Conservation (phyloP, 1,140 invertebrate species). For the Ctenoplectra terminalis region DNA sequence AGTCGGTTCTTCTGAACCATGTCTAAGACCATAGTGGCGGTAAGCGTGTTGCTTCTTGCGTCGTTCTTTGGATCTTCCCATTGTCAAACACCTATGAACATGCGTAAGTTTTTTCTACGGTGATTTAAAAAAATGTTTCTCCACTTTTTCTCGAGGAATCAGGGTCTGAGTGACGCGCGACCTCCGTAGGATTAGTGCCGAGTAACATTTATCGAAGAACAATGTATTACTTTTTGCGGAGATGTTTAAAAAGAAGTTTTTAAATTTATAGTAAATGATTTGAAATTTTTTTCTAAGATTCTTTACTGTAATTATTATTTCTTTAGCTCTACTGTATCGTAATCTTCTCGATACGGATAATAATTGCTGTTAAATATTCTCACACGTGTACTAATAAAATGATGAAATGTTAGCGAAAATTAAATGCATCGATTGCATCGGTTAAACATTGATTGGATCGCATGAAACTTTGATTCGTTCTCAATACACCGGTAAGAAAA, state of each 20-base stretch:
- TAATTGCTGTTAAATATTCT: neutral
- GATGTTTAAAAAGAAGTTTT: too few species aligned
- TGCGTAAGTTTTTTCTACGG: constrained; percentile 64
- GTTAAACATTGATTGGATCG: constrained; percentile 13
- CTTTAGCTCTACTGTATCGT: neutral
- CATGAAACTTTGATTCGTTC: constrained; percentile 31
- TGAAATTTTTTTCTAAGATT: neutral
- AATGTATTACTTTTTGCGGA: too few species aligned
- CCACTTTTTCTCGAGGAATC: neutral
- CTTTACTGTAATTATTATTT: neutral
- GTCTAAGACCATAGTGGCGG: constrained; percentile 52
- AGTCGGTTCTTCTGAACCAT: constrained; percentile 48
- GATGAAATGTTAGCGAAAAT: neutral
- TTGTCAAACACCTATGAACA: constrained; percentile 72
- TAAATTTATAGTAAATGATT: neutral
- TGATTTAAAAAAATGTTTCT: neutral
- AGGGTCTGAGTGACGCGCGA: neutral
- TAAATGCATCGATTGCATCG: neutral
- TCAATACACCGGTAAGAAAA: constrained; percentile 19
- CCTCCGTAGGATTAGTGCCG: neutral
- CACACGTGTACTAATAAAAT: neutral
- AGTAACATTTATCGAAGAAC: too few species aligned
- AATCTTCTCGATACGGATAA: too few species aligned
- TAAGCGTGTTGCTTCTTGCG: constrained; percentile 45
- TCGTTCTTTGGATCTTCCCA: constrained; percentile 57